phyloP scores from a whole-genome alignment of 1,140 invertebrate genomes.

The Drosophila nigromelanica region DNA sequence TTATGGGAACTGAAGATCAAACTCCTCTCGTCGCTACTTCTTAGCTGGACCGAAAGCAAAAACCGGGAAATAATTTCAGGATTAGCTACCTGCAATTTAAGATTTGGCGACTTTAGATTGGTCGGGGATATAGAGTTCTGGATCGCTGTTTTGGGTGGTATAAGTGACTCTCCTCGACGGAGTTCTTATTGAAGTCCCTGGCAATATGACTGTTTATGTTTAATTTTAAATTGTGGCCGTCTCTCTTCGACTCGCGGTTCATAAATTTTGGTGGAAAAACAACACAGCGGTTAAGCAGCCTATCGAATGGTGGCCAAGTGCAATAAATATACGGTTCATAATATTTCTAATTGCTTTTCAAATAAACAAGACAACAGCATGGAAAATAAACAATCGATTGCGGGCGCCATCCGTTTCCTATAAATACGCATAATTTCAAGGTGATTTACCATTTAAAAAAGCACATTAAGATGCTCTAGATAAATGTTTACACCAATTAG shows the following conservation, averaged over 20 bases:
- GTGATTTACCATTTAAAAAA: constrained; percentile 16
- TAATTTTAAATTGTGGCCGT: constrained; percentile 34
- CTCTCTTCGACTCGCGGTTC: constrained; percentile 8
- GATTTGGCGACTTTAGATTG: constrained; percentile 1
- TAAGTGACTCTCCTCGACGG: constrained; percentile 15
- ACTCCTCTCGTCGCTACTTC: background rate
- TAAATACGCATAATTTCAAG: constrained; percentile 23
- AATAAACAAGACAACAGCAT: constrained; percentile 69
- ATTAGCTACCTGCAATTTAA: constrained; percentile 55
- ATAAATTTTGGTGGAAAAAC: constrained; percentile 55
- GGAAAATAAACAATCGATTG: constrained; percentile 65
- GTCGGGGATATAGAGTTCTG: constrained; percentile 6
- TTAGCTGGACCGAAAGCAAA: constrained; percentile 16
- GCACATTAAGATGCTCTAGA: constrained; percentile 57
- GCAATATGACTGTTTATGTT: constrained; percentile 46
- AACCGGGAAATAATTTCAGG: constrained; percentile 61
- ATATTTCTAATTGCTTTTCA: constrained; percentile 82
- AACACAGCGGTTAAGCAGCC: constrained; percentile 22
- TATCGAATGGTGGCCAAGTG: constrained; percentile 21
- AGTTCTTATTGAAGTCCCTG: background rate
- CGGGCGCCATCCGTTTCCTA: constrained; percentile 33
- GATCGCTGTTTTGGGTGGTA: constrained; percentile 6
- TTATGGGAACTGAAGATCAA: constrained; percentile 65
- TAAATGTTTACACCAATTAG: constrained; percentile 82
- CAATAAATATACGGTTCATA: constrained; percentile 79